phyloP scores from a whole-genome alignment of 2,797 vertebrate species.

The Sarcophilus harrisii region DNA sequence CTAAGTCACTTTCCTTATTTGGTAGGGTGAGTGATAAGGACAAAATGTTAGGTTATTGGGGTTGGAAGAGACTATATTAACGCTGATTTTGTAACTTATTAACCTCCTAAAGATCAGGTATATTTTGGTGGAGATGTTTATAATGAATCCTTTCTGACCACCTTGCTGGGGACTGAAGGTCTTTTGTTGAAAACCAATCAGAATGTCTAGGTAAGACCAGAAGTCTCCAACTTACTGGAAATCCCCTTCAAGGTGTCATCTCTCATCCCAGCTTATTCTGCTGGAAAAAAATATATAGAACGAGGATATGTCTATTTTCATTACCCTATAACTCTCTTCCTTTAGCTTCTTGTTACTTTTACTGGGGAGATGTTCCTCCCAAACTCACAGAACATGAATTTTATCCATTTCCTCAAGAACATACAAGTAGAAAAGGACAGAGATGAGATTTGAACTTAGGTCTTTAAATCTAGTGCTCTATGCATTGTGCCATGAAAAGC shows the following conservation, averaged over 20 bases:
- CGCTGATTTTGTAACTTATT: neutral
- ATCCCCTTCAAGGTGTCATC: neutral
- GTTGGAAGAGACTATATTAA: neutral
- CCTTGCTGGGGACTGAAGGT: neutral
- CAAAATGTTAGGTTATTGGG: neutral
- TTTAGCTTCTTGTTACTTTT: neutral
- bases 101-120: neutral
- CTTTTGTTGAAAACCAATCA: neutral
- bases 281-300: neutral
- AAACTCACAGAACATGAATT: neutral
- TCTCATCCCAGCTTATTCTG: neutral
- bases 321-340: neutral
- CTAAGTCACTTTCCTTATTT: neutral
- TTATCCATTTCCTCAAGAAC: neutral
- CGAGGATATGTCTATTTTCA: neutral
- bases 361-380: neutral
- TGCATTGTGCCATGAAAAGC: neutral
- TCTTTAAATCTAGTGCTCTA: neutral
- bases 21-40: neutral
- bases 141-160: neutral
- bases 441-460: neutral
- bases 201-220: neutral
- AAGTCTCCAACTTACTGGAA: neutral
- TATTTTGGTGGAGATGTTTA: neutral
- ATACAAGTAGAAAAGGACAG: neutral